Conservation (phyloP, 2,113 vertebrate genomes). For the Dinomys branickii region DNA sequence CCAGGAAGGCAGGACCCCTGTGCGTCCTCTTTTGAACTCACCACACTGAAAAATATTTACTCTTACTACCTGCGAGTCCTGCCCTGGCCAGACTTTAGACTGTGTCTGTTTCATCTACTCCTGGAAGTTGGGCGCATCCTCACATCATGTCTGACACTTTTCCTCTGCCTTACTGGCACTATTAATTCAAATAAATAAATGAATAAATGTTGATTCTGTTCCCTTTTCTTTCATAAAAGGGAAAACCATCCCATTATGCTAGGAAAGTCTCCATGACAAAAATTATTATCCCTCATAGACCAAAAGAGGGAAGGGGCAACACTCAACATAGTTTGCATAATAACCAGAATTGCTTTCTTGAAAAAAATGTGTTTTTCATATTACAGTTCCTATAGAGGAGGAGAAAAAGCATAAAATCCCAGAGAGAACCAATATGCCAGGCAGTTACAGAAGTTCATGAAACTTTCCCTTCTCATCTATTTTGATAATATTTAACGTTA, state of each 20-base stretch:
- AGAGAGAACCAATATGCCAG: background rate
- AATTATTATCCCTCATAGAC: background rate
- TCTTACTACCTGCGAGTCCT: background rate
- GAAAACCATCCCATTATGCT: background rate
- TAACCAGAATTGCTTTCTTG: conserved; percentile 16
- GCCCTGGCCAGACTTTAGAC: background rate
- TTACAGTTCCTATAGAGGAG: background rate
- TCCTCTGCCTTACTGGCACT: background rate
- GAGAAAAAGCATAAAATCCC: background rate
- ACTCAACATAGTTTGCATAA: background rate
- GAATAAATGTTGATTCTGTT: background rate
- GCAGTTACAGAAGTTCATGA: background rate
- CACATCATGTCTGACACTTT: background rate
- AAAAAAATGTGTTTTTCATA: background rate
- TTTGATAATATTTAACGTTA: conserved; percentile 13
- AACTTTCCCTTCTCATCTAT: background rate
- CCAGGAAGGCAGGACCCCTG: background rate
- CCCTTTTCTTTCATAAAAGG: conserved; percentile 45
- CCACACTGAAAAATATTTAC: background rate
- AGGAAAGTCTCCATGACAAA: conserved; percentile 17
- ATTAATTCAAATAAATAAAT: conserved; percentile 22
- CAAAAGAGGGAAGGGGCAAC: background rate
- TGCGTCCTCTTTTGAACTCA: background rate
- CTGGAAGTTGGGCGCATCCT: background rate
- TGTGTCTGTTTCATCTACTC: background rate